Evolutionary conservation across 2,888 invertebrate genomes (phyloP).

Genomic region (Penaeus monodon): DNA sequence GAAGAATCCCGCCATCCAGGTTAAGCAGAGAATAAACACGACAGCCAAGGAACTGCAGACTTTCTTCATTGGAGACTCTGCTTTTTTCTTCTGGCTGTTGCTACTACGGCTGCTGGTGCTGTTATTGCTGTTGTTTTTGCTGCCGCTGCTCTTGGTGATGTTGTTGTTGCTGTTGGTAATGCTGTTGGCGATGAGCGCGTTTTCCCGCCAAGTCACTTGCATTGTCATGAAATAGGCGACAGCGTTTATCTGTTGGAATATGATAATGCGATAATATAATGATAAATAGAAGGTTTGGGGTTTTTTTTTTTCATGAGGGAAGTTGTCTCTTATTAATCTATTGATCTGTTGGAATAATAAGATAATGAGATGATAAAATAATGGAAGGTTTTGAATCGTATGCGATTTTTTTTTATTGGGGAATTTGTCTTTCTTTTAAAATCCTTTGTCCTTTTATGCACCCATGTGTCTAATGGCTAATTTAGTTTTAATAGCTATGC

Average conservation of each 20-base stretch:
- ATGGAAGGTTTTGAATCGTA: too few species aligned
- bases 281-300: too few species aligned
- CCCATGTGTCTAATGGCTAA: too few species aligned
- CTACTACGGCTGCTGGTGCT: background rate
- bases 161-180: background rate
- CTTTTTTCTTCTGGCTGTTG: background rate
- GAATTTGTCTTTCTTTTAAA: too few species aligned
- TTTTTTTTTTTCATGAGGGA: too few species aligned
- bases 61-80: slow-evolving; percentile 67
- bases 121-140: background rate
- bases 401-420: too few species aligned
- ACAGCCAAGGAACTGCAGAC: slow-evolving; percentile 71
- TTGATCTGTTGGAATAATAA: too few species aligned
- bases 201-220: slow-evolving; percentile 17
- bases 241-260: slow-evolving; percentile 62
- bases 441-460: too few species aligned
- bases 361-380: too few species aligned
- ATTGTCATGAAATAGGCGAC: slow-evolving; percentile 43
- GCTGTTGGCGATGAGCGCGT: background rate
- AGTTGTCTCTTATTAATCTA: too few species aligned
- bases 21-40: slow-evolving; percentile 72
- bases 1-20: slow-evolving; percentile 72
- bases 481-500: too few species aligned
- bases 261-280: background rate
- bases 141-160: slow-evolving; percentile 2